These are phyloP conservation scores for Cossypha polioptera DNA, from an alignment of 2,797 vertebrate species.

Conservation along the genomic window DNA sequence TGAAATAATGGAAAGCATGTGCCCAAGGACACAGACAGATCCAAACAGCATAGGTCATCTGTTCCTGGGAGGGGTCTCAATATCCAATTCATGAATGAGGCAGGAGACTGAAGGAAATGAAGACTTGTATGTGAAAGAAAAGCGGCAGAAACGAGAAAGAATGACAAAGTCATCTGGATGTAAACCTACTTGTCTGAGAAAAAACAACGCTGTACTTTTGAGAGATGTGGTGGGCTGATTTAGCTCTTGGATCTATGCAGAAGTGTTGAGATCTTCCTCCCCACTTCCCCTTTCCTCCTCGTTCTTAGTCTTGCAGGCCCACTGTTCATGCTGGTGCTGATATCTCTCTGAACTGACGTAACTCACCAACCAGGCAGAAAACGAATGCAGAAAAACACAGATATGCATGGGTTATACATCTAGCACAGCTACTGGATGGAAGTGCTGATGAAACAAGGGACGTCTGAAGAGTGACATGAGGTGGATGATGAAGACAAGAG, in stretches of 20 bases:
- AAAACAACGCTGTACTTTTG: background rate
- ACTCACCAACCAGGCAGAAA: background rate
- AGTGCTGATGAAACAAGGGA: background rate
- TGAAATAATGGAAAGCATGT: background rate
- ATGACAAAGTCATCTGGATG: background rate
- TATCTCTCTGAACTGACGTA: background rate
- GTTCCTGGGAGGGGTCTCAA: rapidly evolving
- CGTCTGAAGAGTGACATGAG: background rate
- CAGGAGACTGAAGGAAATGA: background rate
- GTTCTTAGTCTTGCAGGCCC: rapidly evolving
- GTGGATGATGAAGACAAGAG: background rate
- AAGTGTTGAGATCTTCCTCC: background rate
- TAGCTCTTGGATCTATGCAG: background rate
- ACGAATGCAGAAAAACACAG: background rate
- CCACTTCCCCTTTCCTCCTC: background rate
- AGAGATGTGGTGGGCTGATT: background rate
- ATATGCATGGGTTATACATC: background rate
- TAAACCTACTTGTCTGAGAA: background rate
- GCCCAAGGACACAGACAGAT: background rate
- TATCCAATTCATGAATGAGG: rapidly evolving
- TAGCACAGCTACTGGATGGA: background rate
- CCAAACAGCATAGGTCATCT: background rate
- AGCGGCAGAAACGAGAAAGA: background rate
- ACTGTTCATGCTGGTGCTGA: background rate
- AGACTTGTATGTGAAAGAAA: background rate